Percentiles rank a stretch among this genome's conserved stretches.
These are phyloP conservation scores for Halcyon senegalensis DNA, from an alignment of 2,113 vertebrate species.

Conservation along the genomic window DNA sequence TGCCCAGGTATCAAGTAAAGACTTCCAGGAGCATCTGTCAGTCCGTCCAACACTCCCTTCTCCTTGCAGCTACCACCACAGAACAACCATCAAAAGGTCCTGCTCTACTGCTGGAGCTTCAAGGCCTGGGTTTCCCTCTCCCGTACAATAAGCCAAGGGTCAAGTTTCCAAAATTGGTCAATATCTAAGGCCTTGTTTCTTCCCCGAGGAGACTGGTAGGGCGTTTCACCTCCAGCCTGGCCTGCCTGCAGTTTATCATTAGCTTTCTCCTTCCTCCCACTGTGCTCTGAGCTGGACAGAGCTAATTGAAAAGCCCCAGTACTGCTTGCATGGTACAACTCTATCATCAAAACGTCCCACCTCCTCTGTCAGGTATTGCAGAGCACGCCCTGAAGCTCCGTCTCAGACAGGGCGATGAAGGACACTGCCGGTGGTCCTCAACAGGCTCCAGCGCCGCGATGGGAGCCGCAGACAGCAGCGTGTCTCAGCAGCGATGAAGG, in stretches of 20 bases:
- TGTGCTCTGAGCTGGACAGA: not conserved
- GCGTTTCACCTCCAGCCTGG: not conserved
- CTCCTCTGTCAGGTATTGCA: not conserved
- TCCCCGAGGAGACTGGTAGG: not conserved
- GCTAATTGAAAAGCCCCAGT: not conserved
- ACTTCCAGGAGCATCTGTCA: not conserved
- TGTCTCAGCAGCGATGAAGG: not conserved
- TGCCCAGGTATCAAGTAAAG: not conserved
- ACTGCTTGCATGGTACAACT: not conserved
- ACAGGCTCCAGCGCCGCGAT: accelerated
- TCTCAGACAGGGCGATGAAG: accelerated
- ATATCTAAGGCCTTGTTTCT: not conserved
- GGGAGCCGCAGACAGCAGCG: not conserved
- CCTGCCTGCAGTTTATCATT: not conserved
- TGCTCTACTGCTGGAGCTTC: not conserved
- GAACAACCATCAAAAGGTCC: not conserved
- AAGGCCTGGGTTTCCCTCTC: not conserved
- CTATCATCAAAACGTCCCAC: not conserved
- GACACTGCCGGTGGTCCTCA: not conserved
- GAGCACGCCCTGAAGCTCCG: not conserved
- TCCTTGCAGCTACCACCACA: not conserved
- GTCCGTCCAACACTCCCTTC: not conserved
- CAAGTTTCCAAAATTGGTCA: not conserved
- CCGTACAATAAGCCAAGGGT: not conserved
- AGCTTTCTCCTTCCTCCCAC: not conserved